Evolutionary conservation across 1,140 invertebrate species (phyloP).

Genomic region (Apis cerana): DNA sequence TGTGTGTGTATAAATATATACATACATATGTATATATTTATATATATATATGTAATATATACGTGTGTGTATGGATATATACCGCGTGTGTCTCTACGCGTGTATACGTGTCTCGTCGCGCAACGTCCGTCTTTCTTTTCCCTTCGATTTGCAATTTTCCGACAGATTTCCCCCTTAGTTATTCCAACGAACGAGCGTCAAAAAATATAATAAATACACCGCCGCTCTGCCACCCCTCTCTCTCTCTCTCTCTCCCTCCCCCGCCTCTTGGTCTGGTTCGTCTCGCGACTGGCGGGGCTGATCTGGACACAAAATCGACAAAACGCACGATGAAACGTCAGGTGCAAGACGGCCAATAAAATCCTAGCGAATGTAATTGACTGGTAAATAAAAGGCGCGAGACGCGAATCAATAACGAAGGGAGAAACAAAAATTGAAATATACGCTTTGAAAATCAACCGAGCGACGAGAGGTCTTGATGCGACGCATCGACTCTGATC

Average conservation of each 20-base stretch:
- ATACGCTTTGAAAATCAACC: conserved; percentile 62
- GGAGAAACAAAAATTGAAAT: conserved; percentile 62
- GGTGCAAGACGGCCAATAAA: conserved; percentile 53
- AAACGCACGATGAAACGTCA: conserved; percentile 52
- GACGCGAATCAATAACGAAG: conserved; percentile 55
- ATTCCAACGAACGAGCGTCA: background rate
- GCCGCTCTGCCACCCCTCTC: background rate
- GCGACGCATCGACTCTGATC: conserved; percentile 54
- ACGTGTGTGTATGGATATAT: too few relatives aligned
- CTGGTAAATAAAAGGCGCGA: conserved; percentile 58
- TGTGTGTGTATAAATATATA: too few relatives aligned
- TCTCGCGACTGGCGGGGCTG: too few relatives aligned
- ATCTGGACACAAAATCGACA: conserved; percentile 48
- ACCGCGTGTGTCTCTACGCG: background rate
- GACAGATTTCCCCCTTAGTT: conserved; percentile 19
- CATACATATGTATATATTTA: too few relatives aligned
- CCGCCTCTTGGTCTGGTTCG: too few relatives aligned
- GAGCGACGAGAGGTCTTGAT: conserved; percentile 58
- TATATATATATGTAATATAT: too few relatives aligned
- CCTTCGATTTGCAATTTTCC: conserved; percentile 23
- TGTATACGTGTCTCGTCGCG: background rate
- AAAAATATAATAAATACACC: conserved; percentile 36
- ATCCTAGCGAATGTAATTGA: conserved; percentile 49
- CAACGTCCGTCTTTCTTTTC: background rate
- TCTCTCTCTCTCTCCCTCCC: too few relatives aligned